Conservation (phyloP, 2,797 vertebrate species). For the Tenualosa thibaudeaui region DNA sequence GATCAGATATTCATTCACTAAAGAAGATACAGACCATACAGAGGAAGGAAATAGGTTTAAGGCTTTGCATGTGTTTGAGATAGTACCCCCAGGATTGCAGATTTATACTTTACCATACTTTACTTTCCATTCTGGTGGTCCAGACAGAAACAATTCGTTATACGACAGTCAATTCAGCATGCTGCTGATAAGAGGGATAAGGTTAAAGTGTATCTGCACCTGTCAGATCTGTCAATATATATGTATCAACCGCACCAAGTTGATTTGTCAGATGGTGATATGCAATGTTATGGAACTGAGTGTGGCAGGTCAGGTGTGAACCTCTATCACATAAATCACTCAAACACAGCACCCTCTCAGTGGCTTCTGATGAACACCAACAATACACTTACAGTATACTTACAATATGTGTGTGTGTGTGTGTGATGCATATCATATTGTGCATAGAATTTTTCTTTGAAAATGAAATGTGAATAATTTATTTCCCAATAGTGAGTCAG, state of each 20-base stretch:
- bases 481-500: no score
- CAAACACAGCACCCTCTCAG: neutral
- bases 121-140: neutral
- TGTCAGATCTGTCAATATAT: no score
- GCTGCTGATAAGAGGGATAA: neutral
- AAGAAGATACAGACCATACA: no score
- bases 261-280: neutral
- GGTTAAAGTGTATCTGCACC: no score
- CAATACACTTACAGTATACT: no score
- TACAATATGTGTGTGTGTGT: neutral
- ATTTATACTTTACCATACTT: neutral
- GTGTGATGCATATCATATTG: neutral
- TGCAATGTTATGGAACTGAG: neutral
- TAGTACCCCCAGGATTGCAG: neutral
- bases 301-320: neutral
- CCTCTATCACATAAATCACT: neutral
- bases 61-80: neutral
- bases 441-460: no score
- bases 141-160: neutral
- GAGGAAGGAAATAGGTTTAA: no score
- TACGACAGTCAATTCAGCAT: neutral
- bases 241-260: neutral
- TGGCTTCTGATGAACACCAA: neutral
- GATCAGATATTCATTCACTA: no score
- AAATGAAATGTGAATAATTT: no score